Base-by-base conservation (phyloP, 2,113 vertebrate genomes). In the Coturnix japonica region DNA sequence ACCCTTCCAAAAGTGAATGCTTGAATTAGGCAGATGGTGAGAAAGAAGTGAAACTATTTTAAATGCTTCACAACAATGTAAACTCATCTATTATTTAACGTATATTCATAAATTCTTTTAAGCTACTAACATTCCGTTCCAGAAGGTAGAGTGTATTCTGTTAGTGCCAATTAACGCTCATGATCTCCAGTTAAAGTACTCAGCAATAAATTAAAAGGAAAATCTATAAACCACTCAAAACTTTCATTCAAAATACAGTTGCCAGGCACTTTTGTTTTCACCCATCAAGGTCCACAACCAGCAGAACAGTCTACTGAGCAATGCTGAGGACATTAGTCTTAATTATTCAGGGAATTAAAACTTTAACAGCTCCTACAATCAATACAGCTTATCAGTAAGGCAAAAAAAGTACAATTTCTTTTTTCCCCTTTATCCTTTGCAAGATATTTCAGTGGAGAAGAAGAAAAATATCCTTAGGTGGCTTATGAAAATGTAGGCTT, bases 21-120 rank as follows among this genome's bases (percentile, higher is more conserved):
- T 77, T 85, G 81, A 93, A 90, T 90, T 88, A 88, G 88, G 85
- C 82, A 91, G 85, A 78, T 83, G 57, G 39, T 90, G 57, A 72
- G 69, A 91, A 93, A 93, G 85, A 84, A 86, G 33, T 65, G 33
- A 73, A 94, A 80, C 30, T 91, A 13, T 82, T 93, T 90, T 37
- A 83, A 85, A 90, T 64, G 46, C 65, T 83, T 80, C 49, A 31
- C 46, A 95, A 83, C 61, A 90, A 72, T 91, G 56, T 81, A 91
- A 96, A 90, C 53, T 91, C 64, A 77, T 94, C 82, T 60, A 88
- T 94, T 88, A 94, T 94, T 94, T 94, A 93, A 93, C 72, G 18
- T 56, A 83, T 70, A 81, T 93, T 90, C 76, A 67, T 63, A 78
- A 63, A 64, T 76, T 93, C 80, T 64, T 87, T 84, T 47, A 61